Evolutionary conservation across 2,113 vertebrate genomes (phyloP), one percentile per base, ranked within the genome.

Genomic region (Anthoscopus minutus): DNA sequence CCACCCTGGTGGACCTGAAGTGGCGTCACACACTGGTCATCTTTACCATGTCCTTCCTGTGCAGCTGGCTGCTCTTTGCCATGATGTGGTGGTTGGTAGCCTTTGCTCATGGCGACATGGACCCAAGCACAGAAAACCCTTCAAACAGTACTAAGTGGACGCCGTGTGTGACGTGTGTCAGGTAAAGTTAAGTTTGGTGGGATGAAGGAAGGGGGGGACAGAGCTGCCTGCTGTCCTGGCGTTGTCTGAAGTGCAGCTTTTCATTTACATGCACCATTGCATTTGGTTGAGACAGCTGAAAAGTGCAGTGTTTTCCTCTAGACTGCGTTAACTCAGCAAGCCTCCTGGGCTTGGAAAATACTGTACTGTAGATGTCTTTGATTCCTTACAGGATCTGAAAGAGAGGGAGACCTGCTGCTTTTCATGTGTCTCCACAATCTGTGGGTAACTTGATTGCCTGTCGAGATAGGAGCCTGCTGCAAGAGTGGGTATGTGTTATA

Each of bases 81-180:
- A 99, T 99, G 99, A 98, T 98, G 97, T 99, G 99, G 99, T 99
- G 99, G 99, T 97, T 99, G 74, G 99, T 99, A 94, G 99, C 99
- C 33, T 99, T 99, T 33, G 99, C 98, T 77, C 99, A 99, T 3
- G 99, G 99, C 0, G 99, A 99, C 97, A 98, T 99, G 97, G 98
- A 98, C 83, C 96, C 97, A 0, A 98, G 98, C 94, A 97, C 96
- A 21, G 97, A 97, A 47, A 97, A 74, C n/a, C 4, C 78, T 3
- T 28, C 27, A 0, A 97, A 98, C 76, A 96, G 93, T 65, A 95
- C 86, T 0, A 95, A 65, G 54, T 97, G 96, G 98, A 98, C 92
- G 8, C 98, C 98, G 1, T 99, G 99, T 5, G 98, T 99, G 96
- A 99, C 98, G 0, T 98, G 98, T 9, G 99, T 99, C 97, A 99